Evolutionary conservation across 2,113 vertebrate genomes (phyloP), one percentile per base, ranked within the genome.

Genomic region (Syrrhaptes paradoxus): DNA sequence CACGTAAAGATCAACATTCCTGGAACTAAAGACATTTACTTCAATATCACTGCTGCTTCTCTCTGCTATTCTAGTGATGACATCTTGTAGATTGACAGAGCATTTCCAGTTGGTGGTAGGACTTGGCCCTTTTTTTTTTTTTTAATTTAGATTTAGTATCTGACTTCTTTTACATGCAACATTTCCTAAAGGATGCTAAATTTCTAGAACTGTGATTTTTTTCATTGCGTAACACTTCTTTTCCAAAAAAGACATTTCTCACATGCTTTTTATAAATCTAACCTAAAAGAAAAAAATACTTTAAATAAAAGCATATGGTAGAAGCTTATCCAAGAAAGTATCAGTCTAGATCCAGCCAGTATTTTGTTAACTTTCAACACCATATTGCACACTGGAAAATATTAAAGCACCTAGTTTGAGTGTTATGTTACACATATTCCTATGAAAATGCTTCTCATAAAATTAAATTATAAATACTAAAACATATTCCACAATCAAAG

Each of bases 271-370:
- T 94, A 96, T 97, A 96, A 95, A 90, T 82, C 83, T 75, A 96
- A 90, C 86, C 51, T 94, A 95, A 94, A 93, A 92, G 77, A 80
- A 95, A 96, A 94, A 95, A 88, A 80, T 21, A 67, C 85, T 94
- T 97, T 97, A 97, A 97, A 97, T 95, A 96, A 97, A 97, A 97
- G 95, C 97, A 97, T 96, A 95, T 97, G 97, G 88, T 72, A 80
- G 85, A 97, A 96, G 38, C 67, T 85, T 86, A 96, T 97, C 97
- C 97, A 97, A 97, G 94, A 97, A 97, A 96, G 93, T 80, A 97
- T 97, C 95, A 95, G 70, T 62, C 79, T 93, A 93, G 68, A 94
- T 93, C 62, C 82, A 96, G 94, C 91, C 95, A 95, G 83, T 52
- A 77, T 96, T 97, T 95, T 97, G 89, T 93, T 95, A 89, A 97